phyloP scores from a whole-genome alignment of 2,797 vertebrate species.

The Parauchenoglanis ngamensis region DNA sequence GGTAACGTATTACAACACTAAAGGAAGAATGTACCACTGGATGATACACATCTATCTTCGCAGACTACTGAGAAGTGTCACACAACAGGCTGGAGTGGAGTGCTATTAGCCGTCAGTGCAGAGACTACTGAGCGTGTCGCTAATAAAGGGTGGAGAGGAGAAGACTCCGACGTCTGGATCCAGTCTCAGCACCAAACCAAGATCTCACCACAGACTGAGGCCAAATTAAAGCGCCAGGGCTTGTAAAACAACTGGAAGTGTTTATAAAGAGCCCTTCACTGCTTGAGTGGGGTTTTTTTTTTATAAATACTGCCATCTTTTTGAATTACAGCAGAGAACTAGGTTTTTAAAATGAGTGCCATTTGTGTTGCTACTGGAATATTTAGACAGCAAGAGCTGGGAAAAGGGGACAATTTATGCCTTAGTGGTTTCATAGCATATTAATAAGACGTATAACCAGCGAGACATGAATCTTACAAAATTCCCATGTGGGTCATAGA shows the following conservation, averaged over 20 bases:
- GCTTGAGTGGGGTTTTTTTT: not conserved
- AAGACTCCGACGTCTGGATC: constrained; percentile 59
- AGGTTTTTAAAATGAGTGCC: constrained; percentile 4
- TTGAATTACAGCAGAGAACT: not conserved
- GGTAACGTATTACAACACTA: not conserved
- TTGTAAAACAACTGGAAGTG: constrained; percentile 46
- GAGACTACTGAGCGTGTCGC: constrained; percentile 20
- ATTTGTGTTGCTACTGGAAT: constrained; percentile 17
- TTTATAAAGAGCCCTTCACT: constrained; percentile 38
- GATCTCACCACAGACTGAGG: constrained; percentile 60
- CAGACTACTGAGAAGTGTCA: not conserved
- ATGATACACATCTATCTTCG: not conserved
- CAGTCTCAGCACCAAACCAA: constrained; percentile 54
- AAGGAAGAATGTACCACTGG: not conserved
- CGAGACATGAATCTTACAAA: not conserved
- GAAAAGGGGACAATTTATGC: not conserved
- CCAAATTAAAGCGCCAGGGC: constrained; percentile 64
- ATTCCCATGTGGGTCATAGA: not conserved
- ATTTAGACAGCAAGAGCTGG: not conserved
- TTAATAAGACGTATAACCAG: constrained; percentile 1
- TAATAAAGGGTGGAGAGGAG: constrained; percentile 59
- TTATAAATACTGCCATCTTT: constrained; percentile 8
- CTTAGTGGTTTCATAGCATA: constrained; percentile 17
- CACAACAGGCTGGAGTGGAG: not conserved
- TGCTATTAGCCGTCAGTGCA: not conserved